Evolutionary conservation across 2,797 vertebrate genomes (phyloP).

Genomic region (Threskiornis aethiopicus): DNA sequence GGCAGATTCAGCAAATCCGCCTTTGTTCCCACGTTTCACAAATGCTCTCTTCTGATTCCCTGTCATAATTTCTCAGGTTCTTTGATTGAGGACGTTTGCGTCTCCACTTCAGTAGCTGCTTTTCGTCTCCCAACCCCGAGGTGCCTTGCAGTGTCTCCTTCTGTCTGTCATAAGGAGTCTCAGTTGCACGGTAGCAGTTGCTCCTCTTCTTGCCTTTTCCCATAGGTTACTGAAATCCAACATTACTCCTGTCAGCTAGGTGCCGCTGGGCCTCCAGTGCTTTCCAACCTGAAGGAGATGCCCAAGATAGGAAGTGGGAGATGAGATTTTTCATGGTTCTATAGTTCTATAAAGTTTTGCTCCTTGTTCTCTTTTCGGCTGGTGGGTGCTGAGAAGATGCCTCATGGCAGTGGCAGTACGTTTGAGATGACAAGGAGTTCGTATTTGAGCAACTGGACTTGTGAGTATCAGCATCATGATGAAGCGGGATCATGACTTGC

Average conservation of each 20-base stretch:
- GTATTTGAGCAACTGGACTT: background rate
- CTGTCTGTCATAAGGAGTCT: background rate
- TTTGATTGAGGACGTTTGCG: background rate
- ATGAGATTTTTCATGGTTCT: background rate
- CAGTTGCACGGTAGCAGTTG: rapidly evolving
- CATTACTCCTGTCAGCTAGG: rapidly evolving
- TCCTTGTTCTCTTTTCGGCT: background rate
- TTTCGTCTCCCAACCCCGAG: background rate
- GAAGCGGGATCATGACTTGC: background rate
- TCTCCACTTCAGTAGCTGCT: background rate
- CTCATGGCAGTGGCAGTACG: background rate
- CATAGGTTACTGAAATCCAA: background rate
- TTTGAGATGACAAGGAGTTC: background rate
- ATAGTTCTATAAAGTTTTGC: rapidly evolving
- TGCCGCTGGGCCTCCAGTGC: background rate
- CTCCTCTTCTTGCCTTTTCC: background rate
- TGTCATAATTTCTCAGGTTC: background rate
- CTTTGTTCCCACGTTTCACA: background rate
- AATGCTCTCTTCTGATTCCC: background rate
- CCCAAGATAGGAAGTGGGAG: rapidly evolving
- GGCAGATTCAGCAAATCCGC: background rate
- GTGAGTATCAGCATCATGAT: rapidly evolving
- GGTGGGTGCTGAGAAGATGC: background rate
- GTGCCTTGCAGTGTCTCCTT: background rate
- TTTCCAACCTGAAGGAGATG: background rate